Evolutionary conservation across 2,113 vertebrate species (phyloP).

Genomic region (Toxotes chatareus): DNA sequence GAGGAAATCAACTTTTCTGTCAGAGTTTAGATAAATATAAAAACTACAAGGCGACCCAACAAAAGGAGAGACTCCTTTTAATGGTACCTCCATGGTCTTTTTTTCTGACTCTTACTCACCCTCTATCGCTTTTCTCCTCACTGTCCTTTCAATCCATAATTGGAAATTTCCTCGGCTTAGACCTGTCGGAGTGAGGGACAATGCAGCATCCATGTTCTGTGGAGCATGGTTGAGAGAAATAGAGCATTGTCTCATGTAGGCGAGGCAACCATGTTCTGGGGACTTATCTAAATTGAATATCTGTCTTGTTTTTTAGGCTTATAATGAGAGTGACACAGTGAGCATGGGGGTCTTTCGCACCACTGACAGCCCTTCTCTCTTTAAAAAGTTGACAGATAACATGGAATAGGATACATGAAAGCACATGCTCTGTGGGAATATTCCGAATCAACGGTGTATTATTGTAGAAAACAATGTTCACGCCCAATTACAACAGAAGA

Average conservation of each 20-base stretch:
- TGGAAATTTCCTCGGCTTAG: slow-evolving; percentile 81
- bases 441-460: slow-evolving; percentile 61
- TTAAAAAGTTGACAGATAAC: slow-evolving; percentile 86
- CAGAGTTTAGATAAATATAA: slow-evolving; percentile 72
- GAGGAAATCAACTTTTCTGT: slow-evolving; percentile 76
- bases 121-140: slow-evolving; percentile 68
- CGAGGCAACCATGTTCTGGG: slow-evolving; percentile 76
- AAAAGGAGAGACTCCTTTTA: slow-evolving; percentile 60
- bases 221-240: slow-evolving; percentile 81
- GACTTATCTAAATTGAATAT: slow-evolving; percentile 90
- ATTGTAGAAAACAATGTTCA: slow-evolving; percentile 77
- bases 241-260: slow-evolving; percentile 83
- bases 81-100: slow-evolving; percentile 47
- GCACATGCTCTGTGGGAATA: slow-evolving; percentile 75
- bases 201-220: slow-evolving; percentile 81
- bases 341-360: slow-evolving; percentile 74
- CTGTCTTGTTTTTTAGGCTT: slow-evolving; percentile 84
- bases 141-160: slow-evolving; percentile 81
- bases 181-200: slow-evolving; percentile 77
- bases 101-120: slow-evolving; percentile 59
- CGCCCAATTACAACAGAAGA: slow-evolving; percentile 66
- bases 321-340: slow-evolving; percentile 82
- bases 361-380: slow-evolving; percentile 74
- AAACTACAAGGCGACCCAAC: slow-evolving; percentile 56
- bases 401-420: slow-evolving; percentile 80